Evolutionary conservation across 2,113 vertebrate genomes (phyloP).

Genomic region (Bettongia penicillata): DNA sequence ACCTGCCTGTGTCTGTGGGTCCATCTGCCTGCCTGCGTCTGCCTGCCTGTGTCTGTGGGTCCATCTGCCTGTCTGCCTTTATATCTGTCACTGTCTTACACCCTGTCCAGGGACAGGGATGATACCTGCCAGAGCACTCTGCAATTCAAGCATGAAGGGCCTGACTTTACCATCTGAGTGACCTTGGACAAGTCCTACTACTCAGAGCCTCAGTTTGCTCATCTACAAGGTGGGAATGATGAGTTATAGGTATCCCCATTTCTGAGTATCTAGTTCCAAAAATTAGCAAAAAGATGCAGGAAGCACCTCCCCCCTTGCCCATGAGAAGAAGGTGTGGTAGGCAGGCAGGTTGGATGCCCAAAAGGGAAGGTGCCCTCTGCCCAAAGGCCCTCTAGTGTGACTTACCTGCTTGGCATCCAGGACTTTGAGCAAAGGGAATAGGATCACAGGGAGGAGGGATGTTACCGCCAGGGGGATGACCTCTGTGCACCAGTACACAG

Average conservation of each 20-base stretch:
- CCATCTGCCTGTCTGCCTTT: too few species aligned
- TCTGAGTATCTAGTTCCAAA: neutral
- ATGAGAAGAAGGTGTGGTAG: neutral
- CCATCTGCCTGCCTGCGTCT: too few species aligned
- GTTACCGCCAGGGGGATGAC: constrained; percentile 94
- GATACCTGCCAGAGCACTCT: neutral
- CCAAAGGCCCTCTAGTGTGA: neutral
- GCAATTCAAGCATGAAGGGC: too few species aligned
- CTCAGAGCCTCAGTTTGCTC: neutral
- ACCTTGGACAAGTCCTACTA: neutral
- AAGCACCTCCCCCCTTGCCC: neutral
- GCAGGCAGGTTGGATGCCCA: neutral
- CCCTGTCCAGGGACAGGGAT: too few species aligned
- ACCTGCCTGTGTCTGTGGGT: neutral
- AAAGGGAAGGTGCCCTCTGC: neutral
- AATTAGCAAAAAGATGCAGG: neutral
- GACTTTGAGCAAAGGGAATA: constrained; percentile 95
- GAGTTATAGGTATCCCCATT: neutral
- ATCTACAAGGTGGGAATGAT: neutral
- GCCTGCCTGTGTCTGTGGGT: too few species aligned
- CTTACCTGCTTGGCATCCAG: constrained; percentile 92
- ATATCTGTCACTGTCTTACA: too few species aligned
- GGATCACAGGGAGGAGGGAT: constrained; percentile 91
- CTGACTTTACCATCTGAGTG: neutral
- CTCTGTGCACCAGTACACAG: constrained; percentile 96